Evolutionary conservation across 1,140 invertebrate species (phyloP).

Genomic region (Leptoteleia sp.): DNA sequence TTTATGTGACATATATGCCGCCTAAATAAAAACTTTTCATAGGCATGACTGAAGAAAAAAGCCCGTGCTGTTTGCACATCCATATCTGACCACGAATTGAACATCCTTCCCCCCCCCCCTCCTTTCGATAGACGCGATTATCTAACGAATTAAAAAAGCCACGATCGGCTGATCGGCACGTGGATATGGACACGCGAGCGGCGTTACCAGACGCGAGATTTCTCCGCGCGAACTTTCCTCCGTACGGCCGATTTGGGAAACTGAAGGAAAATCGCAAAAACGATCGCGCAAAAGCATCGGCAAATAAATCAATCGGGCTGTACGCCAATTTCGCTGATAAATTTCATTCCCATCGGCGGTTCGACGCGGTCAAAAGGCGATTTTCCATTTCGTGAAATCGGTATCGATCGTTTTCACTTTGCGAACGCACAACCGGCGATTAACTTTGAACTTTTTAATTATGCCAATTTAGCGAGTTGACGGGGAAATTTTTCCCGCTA

Average conservation of each 20-base stretch:
- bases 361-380: background rate
- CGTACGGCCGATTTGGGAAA: conserved; percentile 54
- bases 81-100: conserved; percentile 14
- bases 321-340: conserved; percentile 36
- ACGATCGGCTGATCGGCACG: conserved; percentile 37
- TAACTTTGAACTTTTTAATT: no score
- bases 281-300: conserved; percentile 10
- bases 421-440: no score
- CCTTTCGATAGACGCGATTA: conserved; percentile 40
- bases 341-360: background rate
- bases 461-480: no score
- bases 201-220: conserved; percentile 51
- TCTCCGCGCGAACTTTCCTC: conserved; percentile 54
- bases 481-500: no score
- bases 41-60: no score
- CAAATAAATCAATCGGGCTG: conserved; percentile 28
- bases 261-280: conserved; percentile 47
- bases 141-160: conserved; percentile 51
- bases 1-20: no score
- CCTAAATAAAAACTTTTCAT: no score
- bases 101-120: conserved; percentile 33
- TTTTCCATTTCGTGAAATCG: no score
- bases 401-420: no score
- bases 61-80: conserved; percentile 19
- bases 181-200: conserved; percentile 43